Evolutionary conservation across 2,888 invertebrate species (phyloP).

Genomic region (Tupiocoris notatus): DNA sequence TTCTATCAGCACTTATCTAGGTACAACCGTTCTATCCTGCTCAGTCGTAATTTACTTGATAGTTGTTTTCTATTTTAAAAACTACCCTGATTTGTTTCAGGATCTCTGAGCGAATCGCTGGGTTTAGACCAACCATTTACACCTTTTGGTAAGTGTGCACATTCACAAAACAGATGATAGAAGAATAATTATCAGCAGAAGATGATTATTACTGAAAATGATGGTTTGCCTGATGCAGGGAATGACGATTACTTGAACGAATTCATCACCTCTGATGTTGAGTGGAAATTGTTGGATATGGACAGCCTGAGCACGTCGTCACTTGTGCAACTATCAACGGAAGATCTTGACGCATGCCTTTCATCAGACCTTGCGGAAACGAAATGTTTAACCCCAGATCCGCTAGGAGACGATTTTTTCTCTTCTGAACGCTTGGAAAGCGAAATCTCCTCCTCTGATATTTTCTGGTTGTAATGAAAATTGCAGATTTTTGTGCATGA

Average conservation of each 20-base stretch:
- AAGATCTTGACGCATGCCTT: conserved; percentile 15
- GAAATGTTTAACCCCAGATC: not conserved
- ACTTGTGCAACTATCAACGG: conserved; percentile 4
- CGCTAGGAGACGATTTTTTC: not conserved
- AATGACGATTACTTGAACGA: conserved; percentile 30
- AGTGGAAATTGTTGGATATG: conserved; percentile 43
- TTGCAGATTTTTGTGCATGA: too few species aligned
- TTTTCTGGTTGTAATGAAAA: not conserved
- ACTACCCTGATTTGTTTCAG: conserved; percentile 1
- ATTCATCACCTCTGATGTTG: conserved; percentile 40
- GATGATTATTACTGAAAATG: not conserved
- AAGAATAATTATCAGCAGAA: not conserved
- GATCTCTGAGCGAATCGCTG: conserved; percentile 8
- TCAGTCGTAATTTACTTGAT: too few species aligned
- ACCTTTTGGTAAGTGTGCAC: conserved; percentile 15
- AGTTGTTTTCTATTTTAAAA: not conserved
- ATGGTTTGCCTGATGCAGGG: not conserved
- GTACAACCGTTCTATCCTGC: too few species aligned
- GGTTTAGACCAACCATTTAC: conserved; percentile 8
- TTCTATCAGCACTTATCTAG: too few species aligned
- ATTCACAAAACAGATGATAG: too few species aligned
- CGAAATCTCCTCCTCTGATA: too few species aligned
- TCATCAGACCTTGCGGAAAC: not conserved
- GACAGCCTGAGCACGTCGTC: conserved; percentile 3
- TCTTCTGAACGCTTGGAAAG: too few species aligned